Evolutionary conservation across 2,113 vertebrate species (phyloP).

Genomic region (Phodopus roborovskii): DNA sequence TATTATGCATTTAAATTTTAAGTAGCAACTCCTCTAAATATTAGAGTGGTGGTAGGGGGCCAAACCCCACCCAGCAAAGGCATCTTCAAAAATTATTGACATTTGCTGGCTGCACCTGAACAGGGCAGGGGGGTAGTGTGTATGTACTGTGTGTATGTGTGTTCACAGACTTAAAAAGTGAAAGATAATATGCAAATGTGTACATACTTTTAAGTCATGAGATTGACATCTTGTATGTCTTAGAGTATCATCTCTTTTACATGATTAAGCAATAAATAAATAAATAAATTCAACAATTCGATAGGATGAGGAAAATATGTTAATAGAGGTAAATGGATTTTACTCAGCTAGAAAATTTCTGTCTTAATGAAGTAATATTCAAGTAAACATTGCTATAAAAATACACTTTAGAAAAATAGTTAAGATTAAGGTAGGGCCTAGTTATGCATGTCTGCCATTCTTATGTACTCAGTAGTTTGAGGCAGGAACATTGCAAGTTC

Average conservation of each 20-base stretch:
- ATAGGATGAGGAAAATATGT: neutral
- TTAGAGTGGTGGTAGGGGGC: neutral
- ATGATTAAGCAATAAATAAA: neutral
- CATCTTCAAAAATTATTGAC: neutral
- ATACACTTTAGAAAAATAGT: neutral
- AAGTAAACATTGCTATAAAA: neutral
- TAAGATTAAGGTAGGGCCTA: neutral
- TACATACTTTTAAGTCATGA: neutral
- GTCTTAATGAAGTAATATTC: constrained; percentile 10
- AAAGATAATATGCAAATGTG: neutral
- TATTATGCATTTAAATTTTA: neutral
- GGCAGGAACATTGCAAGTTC: neutral
- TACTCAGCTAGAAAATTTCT: neutral
- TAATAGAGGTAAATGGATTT: neutral
- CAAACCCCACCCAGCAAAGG: neutral
- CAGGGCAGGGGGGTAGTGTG: no score
- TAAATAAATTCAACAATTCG: neutral
- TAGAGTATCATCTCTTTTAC: neutral
- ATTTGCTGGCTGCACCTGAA: neutral
- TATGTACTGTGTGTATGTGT: neutral
- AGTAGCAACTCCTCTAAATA: neutral
- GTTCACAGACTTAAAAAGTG: neutral
- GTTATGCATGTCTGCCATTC: no score
- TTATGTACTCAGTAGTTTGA: neutral
- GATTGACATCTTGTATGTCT: neutral